phyloP scores from a whole-genome alignment of 2,797 vertebrate species.

The Spinibarbus caldwelli region DNA sequence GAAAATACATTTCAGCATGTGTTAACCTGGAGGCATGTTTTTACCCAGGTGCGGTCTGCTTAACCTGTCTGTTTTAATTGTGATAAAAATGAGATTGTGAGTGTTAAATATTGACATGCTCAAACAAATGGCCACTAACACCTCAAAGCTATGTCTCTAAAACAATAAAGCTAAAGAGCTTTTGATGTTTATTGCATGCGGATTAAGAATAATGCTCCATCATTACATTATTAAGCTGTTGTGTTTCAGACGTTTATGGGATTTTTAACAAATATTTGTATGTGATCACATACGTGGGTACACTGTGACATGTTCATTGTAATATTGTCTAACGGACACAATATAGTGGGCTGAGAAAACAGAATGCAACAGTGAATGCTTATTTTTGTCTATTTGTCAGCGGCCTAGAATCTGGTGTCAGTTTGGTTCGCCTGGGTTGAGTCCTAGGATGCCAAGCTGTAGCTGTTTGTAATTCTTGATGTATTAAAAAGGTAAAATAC shows the following conservation, averaged over 20 bases:
- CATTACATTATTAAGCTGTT: not conserved
- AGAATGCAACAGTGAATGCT: not conserved
- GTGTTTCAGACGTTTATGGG: not conserved
- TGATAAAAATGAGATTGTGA: slow-evolving; percentile 1
- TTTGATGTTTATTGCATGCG: not conserved
- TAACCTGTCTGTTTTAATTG: slow-evolving; percentile 19
- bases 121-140: slow-evolving; percentile 1
- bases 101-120: slow-evolving; percentile 18
- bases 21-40: slow-evolving; percentile 26
- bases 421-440: not conserved
- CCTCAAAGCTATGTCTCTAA: not conserved
- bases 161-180: slow-evolving; percentile 1
- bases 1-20: slow-evolving; percentile 21
- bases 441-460: not conserved
- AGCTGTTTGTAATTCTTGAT: not conserved
- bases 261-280: not conserved
- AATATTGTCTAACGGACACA: not conserved
- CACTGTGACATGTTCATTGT: not conserved
- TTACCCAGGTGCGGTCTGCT: slow-evolving; percentile 12
- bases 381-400: not conserved
- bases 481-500: not conserved
- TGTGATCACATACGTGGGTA: not conserved
- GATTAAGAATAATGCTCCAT: not conserved
- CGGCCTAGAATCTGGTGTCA: not conserved
- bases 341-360: slow-evolving; percentile 10